Evolutionary conservation across 2,888 invertebrate species (phyloP).

Genomic region (Drosophila yooni): DNA sequence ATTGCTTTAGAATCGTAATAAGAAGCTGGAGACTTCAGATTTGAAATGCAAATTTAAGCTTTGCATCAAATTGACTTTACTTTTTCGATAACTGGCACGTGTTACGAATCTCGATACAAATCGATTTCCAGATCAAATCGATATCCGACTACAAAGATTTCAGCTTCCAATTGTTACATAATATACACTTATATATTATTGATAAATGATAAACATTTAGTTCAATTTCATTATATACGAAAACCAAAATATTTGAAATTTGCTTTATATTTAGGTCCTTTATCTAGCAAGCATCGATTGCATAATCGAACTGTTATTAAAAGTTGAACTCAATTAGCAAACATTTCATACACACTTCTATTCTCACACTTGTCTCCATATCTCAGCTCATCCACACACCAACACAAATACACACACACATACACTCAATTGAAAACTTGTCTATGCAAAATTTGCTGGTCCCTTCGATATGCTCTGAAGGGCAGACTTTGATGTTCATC

Average conservation of each 20-base stretch:
- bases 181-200: too few species aligned
- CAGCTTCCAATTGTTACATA: neutral
- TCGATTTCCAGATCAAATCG: too few species aligned
- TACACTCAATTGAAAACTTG: slow-evolving; percentile 27
- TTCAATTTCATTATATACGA: too few species aligned
- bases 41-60: neutral
- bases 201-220: too few species aligned
- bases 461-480: neutral
- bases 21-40: too few species aligned
- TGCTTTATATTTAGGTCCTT: neutral
- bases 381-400: neutral
- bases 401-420: neutral
- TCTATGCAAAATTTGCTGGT: slow-evolving; percentile 39
- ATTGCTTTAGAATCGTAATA: neutral
- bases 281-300: neutral
- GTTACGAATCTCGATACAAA: too few species aligned
- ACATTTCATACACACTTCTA: neutral
- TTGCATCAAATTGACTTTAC: too few species aligned
- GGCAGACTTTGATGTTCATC: slow-evolving; percentile 22
- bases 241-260: neutral
- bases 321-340: slow-evolving; percentile 26
- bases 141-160: too few species aligned
- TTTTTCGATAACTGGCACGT: too few species aligned
- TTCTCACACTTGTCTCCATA: slow-evolving; percentile 6
- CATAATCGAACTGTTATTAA: slow-evolving; percentile 8